Percentiles rank a stretch among this genome's conserved stretches.
These are phyloP conservation scores for Astreopora myriophthalma DNA, from an alignment of 64 coral and sea anemone species.

Conservation along the genomic window DNA sequence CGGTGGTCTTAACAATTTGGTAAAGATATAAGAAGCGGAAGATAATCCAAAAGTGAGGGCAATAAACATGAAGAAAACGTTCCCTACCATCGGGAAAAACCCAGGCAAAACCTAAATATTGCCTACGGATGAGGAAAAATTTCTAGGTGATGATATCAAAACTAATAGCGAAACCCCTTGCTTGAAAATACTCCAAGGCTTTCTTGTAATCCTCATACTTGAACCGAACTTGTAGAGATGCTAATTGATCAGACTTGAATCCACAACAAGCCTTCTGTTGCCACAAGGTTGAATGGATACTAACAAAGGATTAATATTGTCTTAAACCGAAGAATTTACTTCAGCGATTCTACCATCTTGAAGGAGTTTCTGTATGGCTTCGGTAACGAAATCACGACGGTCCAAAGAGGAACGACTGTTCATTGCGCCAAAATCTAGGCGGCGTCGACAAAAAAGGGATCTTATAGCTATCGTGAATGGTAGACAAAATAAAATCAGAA, in stretches of 20 bases:
- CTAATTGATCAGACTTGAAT: conserved; percentile 14
- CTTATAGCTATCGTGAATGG: conserved; percentile 1
- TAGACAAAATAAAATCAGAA: conserved; percentile 1
- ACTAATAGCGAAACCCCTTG: too few relatives aligned
- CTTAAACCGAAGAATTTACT: not conserved
- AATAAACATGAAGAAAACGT: conserved; percentile 43
- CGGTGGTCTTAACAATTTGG: too few relatives aligned
- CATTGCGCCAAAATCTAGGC: not conserved
- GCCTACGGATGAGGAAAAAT: conserved; percentile 18
- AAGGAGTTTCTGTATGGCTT: too few relatives aligned
- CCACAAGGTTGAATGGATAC: conserved; percentile 34
- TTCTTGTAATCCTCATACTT: conserved; percentile 55
- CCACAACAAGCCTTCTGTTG: conserved; percentile 7
- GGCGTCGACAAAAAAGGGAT: conserved; percentile 3
- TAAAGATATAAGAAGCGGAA: too few relatives aligned
- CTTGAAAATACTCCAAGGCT: conserved; percentile 18
- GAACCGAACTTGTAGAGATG: conserved; percentile 22
- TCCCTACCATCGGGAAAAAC: not conserved
- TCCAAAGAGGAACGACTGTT: not conserved
- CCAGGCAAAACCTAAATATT: conserved; percentile 58
- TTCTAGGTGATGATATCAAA: too few relatives aligned
- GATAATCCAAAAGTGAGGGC: too few relatives aligned
- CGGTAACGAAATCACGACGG: too few relatives aligned
- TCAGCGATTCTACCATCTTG: not conserved
- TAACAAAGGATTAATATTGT: conserved; percentile 50